Evolutionary conservation across 2,113 vertebrate genomes (phyloP).

Genomic region (Gallinago jamesoni): DNA sequence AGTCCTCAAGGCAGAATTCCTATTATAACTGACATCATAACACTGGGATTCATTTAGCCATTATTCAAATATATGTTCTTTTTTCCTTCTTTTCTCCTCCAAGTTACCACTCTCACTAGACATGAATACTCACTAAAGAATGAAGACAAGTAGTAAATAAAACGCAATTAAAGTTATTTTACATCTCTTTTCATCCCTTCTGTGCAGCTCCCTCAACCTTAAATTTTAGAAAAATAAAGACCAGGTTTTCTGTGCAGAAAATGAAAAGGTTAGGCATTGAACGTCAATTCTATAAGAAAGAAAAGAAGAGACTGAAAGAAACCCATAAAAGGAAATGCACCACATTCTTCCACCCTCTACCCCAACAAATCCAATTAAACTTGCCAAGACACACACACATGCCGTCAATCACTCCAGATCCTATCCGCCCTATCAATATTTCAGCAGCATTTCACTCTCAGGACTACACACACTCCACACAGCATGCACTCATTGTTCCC

Average conservation of each 20-base stretch:
- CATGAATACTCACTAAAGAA: neutral
- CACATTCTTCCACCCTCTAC: slow-evolving; percentile 21
- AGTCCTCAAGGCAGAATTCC: neutral
- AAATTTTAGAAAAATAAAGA: slow-evolving; percentile 6
- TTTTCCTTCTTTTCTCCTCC: neutral
- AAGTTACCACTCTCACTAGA: neutral
- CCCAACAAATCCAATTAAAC: slow-evolving; percentile 61
- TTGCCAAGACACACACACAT: slow-evolving; percentile 46
- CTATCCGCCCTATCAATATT: slow-evolving; percentile 45
- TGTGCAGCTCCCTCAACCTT: neutral
- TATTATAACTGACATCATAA: neutral
- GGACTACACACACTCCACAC: slow-evolving; percentile 26
- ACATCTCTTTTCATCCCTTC: neutral
- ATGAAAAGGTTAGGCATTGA: neutral
- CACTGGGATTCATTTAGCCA: neutral
- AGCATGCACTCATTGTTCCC: slow-evolving; percentile 26
- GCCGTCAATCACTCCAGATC: slow-evolving; percentile 15
- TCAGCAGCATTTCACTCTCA: slow-evolving; percentile 46
- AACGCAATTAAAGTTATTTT: neutral
- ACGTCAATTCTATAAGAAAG: neutral
- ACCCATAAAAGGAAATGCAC: slow-evolving; percentile 32
- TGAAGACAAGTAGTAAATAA: slow-evolving; percentile 23
- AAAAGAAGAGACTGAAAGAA: neutral
- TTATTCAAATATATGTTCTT: neutral
- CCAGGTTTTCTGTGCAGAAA: slow-evolving; percentile 3